Evolutionary conservation across 2,888 invertebrate genomes (phyloP).

Genomic region (Dasysyrphus albostriatus): DNA sequence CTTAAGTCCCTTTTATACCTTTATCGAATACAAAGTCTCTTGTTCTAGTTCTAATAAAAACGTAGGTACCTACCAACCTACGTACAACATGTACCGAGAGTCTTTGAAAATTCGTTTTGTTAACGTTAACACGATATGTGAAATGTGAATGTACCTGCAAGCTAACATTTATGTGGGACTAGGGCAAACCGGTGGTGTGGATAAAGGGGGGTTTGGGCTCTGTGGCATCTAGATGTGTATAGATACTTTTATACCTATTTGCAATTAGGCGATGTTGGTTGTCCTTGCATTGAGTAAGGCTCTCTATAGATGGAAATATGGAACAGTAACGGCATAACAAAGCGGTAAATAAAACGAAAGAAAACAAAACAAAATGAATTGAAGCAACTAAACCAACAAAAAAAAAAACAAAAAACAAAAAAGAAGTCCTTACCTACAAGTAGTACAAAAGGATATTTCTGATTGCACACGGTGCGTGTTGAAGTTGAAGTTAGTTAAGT

Average conservation of each 20-base stretch:
- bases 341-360: slow-evolving; percentile 28
- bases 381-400: background rate
- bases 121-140: slow-evolving; percentile 39
- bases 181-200: background rate
- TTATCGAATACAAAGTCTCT: background rate
- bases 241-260: slow-evolving; percentile 61
- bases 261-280: slow-evolving; percentile 72
- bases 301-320: slow-evolving; percentile 55
- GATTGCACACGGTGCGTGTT: slow-evolving; percentile 73
- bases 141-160: background rate
- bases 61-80: background rate
- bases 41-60: background rate
- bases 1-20: slow-evolving; percentile 18
- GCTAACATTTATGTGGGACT: slow-evolving; percentile 37
- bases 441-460: slow-evolving; percentile 68
- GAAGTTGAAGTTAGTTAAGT: slow-evolving; percentile 69
- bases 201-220: too few relatives aligned
- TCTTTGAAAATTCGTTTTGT: slow-evolving; percentile 47
- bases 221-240: slow-evolving; percentile 48
- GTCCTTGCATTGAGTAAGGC: slow-evolving; percentile 67
- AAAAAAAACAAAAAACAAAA: background rate
- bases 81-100: background rate
- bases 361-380: slow-evolving; percentile 11
- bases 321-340: slow-evolving; percentile 57
- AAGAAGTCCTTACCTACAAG: slow-evolving; percentile 33